phyloP scores from a whole-genome alignment of 1,140 invertebrate species.

The Pseudomyrmex dendroicus region DNA sequence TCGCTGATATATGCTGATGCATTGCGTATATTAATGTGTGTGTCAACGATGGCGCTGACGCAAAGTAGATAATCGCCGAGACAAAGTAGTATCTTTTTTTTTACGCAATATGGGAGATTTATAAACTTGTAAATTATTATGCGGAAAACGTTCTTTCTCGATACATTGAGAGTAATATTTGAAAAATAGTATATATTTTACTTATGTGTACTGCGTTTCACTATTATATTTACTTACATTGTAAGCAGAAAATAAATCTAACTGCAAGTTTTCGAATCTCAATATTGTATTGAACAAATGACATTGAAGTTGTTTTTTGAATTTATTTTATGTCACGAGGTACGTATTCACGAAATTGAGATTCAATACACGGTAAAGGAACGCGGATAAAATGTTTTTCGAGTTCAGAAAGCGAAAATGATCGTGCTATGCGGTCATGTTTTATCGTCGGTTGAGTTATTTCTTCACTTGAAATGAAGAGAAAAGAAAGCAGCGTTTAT shows the following conservation, averaged over 20 bases:
- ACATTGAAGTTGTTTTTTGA: no score
- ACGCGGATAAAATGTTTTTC: background rate
- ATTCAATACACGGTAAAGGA: background rate
- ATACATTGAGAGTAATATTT: background rate
- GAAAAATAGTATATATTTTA: no score
- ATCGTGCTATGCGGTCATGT: background rate
- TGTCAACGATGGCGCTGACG: constrained; percentile 33
- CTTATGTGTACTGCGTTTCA: no score
- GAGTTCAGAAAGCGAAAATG: constrained; percentile 13
- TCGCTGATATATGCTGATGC: constrained; percentile 15
- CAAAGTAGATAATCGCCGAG: constrained; percentile 33
- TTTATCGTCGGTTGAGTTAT: constrained; percentile 31
- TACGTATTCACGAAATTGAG: background rate
- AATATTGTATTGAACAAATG: no score
- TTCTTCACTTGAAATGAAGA: constrained; percentile 3
- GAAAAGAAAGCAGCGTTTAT: constrained; percentile 58
- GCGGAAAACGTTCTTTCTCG: background rate
- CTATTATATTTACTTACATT: no score
- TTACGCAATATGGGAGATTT: constrained; percentile 15
- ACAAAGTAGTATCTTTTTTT: constrained; percentile 44
- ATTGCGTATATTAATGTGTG: constrained; percentile 55
- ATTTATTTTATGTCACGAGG: no score
- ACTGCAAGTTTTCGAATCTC: no score
- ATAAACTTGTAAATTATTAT: constrained; percentile 37
- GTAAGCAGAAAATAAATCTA: no score